Percentiles rank a stretch among this genome's conserved stretches.
These are phyloP conservation scores for Micropoecilia bifurca DNA, from an alignment of 2,797 vertebrate species.

Conservation along the genomic window DNA sequence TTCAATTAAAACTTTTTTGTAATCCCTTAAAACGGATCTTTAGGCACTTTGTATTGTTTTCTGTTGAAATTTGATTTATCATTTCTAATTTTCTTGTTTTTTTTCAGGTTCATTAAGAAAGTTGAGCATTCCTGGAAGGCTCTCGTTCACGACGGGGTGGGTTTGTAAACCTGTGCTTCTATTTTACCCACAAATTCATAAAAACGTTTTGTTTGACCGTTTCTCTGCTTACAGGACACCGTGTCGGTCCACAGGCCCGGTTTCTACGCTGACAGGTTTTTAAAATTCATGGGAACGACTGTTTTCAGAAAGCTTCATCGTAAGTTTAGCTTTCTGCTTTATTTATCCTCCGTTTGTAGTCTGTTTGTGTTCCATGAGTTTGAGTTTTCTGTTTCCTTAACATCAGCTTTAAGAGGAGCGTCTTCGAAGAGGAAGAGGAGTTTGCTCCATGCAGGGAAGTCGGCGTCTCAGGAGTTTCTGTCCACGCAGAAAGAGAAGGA, in stretches of 20 bases:
- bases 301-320: conserved; percentile 94
- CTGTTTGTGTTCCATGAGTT: neutral
- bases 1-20: neutral
- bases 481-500: conserved; percentile 80
- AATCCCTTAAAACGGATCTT: neutral
- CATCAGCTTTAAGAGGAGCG: conserved; percentile 86
- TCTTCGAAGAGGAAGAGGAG: conserved; percentile 89
- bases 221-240: conserved; percentile 83
- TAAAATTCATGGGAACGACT: conserved; percentile 93
- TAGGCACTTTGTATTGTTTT: neutral
- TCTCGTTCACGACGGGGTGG: conserved; percentile 93
- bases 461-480: conserved; percentile 90
- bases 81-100: neutral
- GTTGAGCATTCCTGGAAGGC: conserved; percentile 98
- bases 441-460: conserved; percentile 85
- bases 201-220: neutral
- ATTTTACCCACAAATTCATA: neutral
- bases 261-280: conserved; percentile 95
- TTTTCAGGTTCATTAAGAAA: conserved; percentile 92
- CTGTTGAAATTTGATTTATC: neutral
- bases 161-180: conserved; percentile 32
- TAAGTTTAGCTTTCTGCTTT: conserved; percentile 69
- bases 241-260: conserved; percentile 94
- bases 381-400: neutral
- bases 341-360: neutral